Conservation (phyloP, 2,797 vertebrate genomes). For the Lycodopsis pacificus region DNA sequence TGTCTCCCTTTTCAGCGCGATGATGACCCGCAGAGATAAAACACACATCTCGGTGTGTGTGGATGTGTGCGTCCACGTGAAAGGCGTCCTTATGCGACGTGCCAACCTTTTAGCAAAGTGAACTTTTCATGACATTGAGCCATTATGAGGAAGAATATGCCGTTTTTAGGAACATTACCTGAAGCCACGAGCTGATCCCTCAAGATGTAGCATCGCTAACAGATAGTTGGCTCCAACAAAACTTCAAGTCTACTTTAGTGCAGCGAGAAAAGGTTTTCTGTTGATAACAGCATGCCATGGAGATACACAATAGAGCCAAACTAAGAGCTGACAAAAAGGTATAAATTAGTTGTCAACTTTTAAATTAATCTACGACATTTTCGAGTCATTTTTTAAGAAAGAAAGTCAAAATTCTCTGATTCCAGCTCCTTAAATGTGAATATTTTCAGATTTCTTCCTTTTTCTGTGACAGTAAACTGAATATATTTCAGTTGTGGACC, state of each 20-base stretch:
- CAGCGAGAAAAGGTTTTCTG: neutral
- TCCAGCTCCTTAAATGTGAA: neutral
- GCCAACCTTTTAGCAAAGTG: slow-evolving; percentile 51
- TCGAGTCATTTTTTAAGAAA: too few relatives aligned
- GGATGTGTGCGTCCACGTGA: neutral
- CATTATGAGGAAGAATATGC: slow-evolving; percentile 31
- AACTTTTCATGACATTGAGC: slow-evolving; percentile 48
- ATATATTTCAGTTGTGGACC: too few relatives aligned
- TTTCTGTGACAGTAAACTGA: neutral
- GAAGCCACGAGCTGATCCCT: neutral
- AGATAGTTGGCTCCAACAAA: neutral
- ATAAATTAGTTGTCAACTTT: neutral
- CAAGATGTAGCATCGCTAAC: slow-evolving; percentile 1
- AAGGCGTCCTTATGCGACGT: slow-evolving; percentile 36
- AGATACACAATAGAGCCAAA: neutral
- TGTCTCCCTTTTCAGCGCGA: slow-evolving; percentile 51
- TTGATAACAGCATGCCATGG: too few relatives aligned
- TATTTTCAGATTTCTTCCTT: neutral
- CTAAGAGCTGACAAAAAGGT: too few relatives aligned
- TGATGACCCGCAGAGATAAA: slow-evolving; percentile 56
- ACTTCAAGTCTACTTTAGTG: neutral
- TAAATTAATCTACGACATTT: neutral
- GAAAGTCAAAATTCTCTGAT: neutral
- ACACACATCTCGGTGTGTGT: slow-evolving; percentile 37
- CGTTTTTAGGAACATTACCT: slow-evolving; percentile 40